A percentile compares a stretch with the other conserved stretches of the same genome.
Conservation (phyloP, 2,888 invertebrate species). For the Cremastinae sp. region DNA sequence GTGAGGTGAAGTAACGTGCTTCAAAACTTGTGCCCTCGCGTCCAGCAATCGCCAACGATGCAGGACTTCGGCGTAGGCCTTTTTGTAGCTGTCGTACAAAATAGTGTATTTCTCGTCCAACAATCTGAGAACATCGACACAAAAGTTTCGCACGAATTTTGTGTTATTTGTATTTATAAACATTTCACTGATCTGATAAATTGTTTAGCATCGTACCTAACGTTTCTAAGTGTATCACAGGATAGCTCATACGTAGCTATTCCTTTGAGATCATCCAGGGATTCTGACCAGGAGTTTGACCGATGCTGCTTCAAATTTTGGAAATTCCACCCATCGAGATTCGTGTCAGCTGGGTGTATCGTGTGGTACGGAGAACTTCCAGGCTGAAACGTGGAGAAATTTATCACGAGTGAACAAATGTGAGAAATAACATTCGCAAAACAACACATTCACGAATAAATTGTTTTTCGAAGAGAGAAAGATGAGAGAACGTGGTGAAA, state of each 20-base stretch:
- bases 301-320: conserved; percentile 87
- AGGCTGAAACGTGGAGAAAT: conserved; percentile 81
- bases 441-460: neutral
- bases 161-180: no score
- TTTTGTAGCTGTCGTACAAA: conserved; percentile 91
- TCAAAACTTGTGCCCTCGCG: conserved; percentile 87
- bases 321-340: conserved; percentile 89
- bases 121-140: conserved; percentile 61
- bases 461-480: neutral
- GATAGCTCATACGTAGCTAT: conserved; percentile 75
- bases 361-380: conserved; percentile 95
- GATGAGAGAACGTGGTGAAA: no score
- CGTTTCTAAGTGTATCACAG: conserved; percentile 72
- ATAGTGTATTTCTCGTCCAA: conserved; percentile 81
- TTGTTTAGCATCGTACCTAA: conserved; percentile 72
- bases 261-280: conserved; percentile 86
- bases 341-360: conserved; percentile 90
- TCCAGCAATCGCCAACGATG: conserved; percentile 92
- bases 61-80: conserved; percentile 93
- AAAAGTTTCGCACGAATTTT: no score
- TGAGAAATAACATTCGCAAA: neutral
- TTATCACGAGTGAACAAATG: neutral
- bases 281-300: conserved; percentile 94
- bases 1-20: conserved; percentile 82
- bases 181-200: no score